phyloP scores from a whole-genome alignment of 2,797 vertebrate genomes.

The Lacerta bilineata region DNA sequence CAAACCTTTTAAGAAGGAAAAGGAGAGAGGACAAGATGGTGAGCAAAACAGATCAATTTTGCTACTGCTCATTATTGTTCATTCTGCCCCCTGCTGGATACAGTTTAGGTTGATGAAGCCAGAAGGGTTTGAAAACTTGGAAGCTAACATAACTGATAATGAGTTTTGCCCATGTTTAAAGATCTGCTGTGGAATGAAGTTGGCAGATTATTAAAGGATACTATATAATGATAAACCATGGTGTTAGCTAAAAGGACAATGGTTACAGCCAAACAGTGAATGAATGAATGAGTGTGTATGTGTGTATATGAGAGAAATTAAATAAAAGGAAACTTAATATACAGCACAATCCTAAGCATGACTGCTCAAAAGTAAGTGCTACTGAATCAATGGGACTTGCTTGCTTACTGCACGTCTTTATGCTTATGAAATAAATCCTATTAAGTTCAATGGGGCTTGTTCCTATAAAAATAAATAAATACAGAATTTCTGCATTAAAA shows the following conservation, averaged over 20 bases:
- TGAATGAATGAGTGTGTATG: rapidly evolving
- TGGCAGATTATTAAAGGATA: rapidly evolving
- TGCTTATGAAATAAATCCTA: background rate
- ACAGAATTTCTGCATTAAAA: background rate
- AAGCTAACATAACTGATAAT: background rate
- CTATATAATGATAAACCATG: background rate
- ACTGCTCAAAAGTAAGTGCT: background rate
- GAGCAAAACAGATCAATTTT: constrained; percentile 39
- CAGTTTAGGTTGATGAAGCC: background rate
- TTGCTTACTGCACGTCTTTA: background rate
- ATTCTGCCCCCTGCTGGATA: constrained; percentile 59
- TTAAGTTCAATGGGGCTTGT: background rate
- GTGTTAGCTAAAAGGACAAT: rapidly evolving
- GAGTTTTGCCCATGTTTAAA: background rate
- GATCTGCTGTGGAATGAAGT: background rate
- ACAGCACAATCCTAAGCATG: background rate
- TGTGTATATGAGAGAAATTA: rapidly evolving
- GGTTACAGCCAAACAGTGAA: background rate
- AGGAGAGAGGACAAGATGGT: no score
- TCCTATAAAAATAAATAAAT: background rate
- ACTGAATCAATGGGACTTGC: background rate
- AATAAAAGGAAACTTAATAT: background rate
- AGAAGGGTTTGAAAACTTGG: background rate
- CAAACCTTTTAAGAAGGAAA: background rate
- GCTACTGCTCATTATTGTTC: background rate